Percentiles rank a stretch among this genome's conserved stretches.
Evolutionary conservation across 2,888 invertebrate genomes (phyloP).

Genomic region (Eupithecia inturbata): DNA sequence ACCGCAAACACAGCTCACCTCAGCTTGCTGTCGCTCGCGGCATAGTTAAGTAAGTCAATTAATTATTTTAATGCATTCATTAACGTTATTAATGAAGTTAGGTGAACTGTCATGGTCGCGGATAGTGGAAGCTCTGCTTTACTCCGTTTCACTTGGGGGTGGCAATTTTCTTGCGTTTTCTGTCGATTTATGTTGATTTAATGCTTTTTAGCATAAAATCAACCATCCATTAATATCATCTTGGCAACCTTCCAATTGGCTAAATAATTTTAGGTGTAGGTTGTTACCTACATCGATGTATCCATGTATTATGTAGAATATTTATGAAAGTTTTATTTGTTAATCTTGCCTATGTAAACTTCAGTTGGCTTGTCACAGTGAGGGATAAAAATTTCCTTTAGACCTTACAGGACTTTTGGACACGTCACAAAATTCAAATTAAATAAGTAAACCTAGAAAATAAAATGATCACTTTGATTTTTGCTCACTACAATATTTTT

Average conservation of each 20-base stretch:
- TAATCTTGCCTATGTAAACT: no score
- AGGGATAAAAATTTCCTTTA: no score
- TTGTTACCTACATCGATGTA: background rate
- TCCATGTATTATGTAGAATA: no score
- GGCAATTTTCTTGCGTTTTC: background rate
- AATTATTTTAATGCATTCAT: conserved; percentile 77
- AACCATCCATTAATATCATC: background rate
- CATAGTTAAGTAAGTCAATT: conserved; percentile 74
- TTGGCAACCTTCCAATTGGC: background rate
- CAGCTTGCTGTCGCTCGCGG: conserved; percentile 55
- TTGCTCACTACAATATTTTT: no score
- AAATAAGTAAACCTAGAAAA: no score
- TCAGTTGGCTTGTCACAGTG: no score
- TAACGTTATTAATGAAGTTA: conserved; percentile 66
- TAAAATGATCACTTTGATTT: no score
- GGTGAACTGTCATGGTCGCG: conserved; percentile 21
- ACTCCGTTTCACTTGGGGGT: background rate
- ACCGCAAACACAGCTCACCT: conserved; percentile 35
- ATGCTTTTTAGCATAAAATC: background rate
- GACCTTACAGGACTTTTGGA: no score
- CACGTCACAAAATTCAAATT: no score
- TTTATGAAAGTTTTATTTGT: no score
- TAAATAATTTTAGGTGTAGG: background rate
- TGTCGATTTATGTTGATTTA: no score
- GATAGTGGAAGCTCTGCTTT: conserved; percentile 13